phyloP scores from a whole-genome alignment of 2,888 invertebrate genomes.

The Andrena chrysosceles region DNA sequence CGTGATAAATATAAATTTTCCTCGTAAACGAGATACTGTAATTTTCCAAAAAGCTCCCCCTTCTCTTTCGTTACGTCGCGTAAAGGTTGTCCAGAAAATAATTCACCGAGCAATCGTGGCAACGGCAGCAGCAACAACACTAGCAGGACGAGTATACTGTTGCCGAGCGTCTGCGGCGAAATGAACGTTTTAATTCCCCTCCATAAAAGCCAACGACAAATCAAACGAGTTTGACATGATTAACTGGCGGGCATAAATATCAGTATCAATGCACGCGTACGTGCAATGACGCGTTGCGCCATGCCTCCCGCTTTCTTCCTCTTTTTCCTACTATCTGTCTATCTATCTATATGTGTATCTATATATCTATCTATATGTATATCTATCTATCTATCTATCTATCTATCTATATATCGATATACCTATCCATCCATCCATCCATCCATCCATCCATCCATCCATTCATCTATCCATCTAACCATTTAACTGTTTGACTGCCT shows the following conservation, averaged over 20 bases:
- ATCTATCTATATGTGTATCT: constrained; percentile 21
- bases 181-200: constrained; percentile 85
- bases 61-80: constrained; percentile 47
- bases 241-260: constrained; percentile 84
- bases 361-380: constrained; percentile 16
- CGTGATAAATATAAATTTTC: constrained; percentile 60
- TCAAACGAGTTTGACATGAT: constrained; percentile 84
- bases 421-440: constrained; percentile 25
- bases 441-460: not conserved
- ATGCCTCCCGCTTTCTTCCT: constrained; percentile 63
- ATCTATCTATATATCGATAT: not conserved
- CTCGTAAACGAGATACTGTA: constrained; percentile 75
- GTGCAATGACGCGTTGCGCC: constrained; percentile 81
- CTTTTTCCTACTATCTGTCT: constrained; percentile 38
- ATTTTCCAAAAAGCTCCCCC: constrained; percentile 81
- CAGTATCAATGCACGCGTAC: constrained; percentile 84
- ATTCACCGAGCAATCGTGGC: constrained; percentile 76
- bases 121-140: constrained; percentile 50
- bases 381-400: constrained; percentile 13
- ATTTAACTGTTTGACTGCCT: too few relatives aligned
- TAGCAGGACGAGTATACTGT: constrained; percentile 77
- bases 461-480: not conserved
- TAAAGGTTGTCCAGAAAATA: constrained; percentile 78
- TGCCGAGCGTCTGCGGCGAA: constrained; percentile 84
- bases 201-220: constrained; percentile 85